Evolutionary conservation across 2,113 vertebrate species (phyloP).

Genomic region (Dromaius novaehollandiae): DNA sequence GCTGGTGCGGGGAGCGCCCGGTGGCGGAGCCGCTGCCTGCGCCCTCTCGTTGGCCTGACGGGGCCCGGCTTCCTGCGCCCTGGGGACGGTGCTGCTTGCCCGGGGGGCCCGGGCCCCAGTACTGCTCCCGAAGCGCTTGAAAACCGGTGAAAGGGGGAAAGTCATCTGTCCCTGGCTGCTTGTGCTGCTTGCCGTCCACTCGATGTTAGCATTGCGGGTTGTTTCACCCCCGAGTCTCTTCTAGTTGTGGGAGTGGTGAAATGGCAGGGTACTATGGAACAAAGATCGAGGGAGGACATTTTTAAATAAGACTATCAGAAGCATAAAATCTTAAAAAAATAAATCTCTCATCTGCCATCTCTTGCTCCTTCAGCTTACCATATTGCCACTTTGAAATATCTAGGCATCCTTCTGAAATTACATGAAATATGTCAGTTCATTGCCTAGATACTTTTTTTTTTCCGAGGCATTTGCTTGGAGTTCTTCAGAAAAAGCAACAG

Average conservation of each 20-base stretch:
- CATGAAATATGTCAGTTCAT: not conserved
- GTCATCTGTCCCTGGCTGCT: not conserved
- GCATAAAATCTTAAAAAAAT: not conserved
- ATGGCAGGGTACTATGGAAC: not conserved
- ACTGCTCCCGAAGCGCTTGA: not conserved
- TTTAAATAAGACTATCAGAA: not conserved
- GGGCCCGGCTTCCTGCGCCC: not conserved
- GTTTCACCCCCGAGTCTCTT: not conserved
- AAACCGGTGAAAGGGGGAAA: not conserved
- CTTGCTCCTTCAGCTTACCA: not conserved
- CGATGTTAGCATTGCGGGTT: not conserved
- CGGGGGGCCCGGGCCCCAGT: not conserved
- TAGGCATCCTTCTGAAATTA: not conserved
- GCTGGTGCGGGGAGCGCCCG: not conserved
- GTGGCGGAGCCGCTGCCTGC: not conserved
- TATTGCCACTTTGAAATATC: not conserved
- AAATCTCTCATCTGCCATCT: not conserved
- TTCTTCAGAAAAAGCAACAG: not conserved
- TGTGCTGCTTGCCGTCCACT: not conserved
- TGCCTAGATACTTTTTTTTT: not conserved
- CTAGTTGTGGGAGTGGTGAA: not conserved
- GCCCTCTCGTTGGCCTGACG: not conserved
- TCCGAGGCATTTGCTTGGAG: not conserved
- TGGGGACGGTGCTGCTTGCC: no score
- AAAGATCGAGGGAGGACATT: not conserved